Evolutionary conservation across 2,888 invertebrate species (phyloP).

Genomic region (Parnassius glacialis): DNA sequence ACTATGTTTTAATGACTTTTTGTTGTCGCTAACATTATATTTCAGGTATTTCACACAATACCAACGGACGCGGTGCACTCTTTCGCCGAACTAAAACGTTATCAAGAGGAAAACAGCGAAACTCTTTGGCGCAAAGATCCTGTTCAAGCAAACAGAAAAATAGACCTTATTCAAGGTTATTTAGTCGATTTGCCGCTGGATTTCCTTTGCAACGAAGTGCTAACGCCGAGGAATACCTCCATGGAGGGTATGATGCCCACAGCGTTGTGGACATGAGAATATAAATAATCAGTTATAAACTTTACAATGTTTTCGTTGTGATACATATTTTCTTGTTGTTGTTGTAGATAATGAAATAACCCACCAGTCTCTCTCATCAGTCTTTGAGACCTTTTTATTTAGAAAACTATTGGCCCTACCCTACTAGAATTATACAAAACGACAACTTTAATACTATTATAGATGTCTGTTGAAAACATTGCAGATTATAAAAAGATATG

Average conservation of each 20-base stretch:
- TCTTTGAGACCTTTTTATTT: neutral
- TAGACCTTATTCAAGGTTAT: slow-evolving; percentile 90
- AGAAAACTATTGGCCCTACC: neutral
- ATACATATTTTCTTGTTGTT: neutral
- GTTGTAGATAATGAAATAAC: neutral
- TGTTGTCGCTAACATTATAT: too few relatives aligned
- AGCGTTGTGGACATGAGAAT: slow-evolving; percentile 90
- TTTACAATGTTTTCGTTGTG: neutral
- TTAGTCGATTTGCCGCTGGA: slow-evolving; percentile 93
- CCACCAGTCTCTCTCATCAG: too few relatives aligned
- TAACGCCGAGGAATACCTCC: slow-evolving; percentile 90
- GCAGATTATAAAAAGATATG: too few relatives aligned
- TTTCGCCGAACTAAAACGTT: slow-evolving; percentile 88
- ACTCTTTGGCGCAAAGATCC: slow-evolving; percentile 88
- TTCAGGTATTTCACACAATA: slow-evolving; percentile 91
- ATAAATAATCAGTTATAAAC: neutral
- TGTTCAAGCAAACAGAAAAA: slow-evolving; percentile 85
- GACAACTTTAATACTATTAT: too few relatives aligned
- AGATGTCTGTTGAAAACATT: too few relatives aligned
- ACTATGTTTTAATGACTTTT: too few relatives aligned
- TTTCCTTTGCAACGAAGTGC: slow-evolving; percentile 92
- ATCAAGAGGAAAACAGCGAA: slow-evolving; percentile 84
- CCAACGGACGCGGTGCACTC: slow-evolving; percentile 90
- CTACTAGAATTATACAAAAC: too few relatives aligned
- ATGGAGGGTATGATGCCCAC: slow-evolving; percentile 97